Evolutionary conservation across 1,140 invertebrate species (phyloP).

Genomic region (Rhagoletis pomonella): DNA sequence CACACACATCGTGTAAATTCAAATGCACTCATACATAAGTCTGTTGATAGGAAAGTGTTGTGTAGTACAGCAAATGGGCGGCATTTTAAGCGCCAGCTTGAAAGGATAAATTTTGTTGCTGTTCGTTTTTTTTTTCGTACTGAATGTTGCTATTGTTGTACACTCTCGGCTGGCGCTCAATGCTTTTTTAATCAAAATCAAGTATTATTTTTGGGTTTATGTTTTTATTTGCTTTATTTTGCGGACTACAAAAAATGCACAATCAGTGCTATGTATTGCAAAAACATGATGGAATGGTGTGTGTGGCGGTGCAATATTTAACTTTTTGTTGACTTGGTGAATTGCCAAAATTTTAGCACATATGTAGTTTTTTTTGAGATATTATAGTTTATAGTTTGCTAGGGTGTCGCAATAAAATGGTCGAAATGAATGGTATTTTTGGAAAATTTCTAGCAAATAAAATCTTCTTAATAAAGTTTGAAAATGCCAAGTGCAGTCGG

Average conservation of each 20-base stretch:
- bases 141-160: background rate
- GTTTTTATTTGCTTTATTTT: background rate
- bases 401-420: too few species aligned
- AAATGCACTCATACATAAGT: background rate
- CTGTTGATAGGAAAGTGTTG: background rate
- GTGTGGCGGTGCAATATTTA: background rate
- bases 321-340: background rate
- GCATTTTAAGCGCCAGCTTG: conserved; percentile 25
- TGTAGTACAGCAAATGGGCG: conserved; percentile 7
- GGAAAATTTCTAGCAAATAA: too few species aligned
- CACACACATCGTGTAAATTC: background rate
- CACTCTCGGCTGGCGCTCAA: background rate
- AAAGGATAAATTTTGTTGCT: background rate
- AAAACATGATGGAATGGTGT: background rate
- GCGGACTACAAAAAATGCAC: conserved; percentile 27
- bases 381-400: too few species aligned
- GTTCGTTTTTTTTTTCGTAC: background rate
- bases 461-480: too few species aligned
- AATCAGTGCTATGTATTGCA: background rate
- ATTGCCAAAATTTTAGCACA: conserved; percentile 14
- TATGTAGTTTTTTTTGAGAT: background rate
- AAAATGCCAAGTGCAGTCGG: too few species aligned
- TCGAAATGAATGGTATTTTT: too few species aligned
- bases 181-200: conserved; percentile 50
- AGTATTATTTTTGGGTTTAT: background rate